Evolutionary conservation across 2,113 vertebrate genomes (phyloP).

Genomic region (Nothoprocta perdicaria): DNA sequence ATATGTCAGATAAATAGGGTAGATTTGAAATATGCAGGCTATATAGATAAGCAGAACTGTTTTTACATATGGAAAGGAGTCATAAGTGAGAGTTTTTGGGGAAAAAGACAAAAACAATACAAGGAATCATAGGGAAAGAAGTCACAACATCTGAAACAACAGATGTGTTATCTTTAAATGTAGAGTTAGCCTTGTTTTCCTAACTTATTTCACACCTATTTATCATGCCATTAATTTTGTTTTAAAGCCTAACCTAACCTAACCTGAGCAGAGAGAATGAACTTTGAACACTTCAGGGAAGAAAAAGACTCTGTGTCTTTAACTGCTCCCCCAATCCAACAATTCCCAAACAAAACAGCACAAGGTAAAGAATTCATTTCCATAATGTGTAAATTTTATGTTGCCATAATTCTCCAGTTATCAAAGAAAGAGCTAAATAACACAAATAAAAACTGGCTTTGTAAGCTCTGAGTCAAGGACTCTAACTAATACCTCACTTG

Average conservation of each 20-base stretch:
- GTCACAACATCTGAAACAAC: background rate
- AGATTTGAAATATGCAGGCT: too few relatives aligned
- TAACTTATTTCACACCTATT: background rate
- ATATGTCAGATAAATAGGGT: background rate
- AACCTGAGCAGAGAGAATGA: background rate
- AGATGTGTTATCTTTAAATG: background rate
- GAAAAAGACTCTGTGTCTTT: background rate
- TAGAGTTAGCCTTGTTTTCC: background rate
- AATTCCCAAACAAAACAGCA: background rate
- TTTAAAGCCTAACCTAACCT: too few relatives aligned
- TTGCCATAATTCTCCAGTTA: background rate
- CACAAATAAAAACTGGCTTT: background rate
- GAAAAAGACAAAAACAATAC: background rate
- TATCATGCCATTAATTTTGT: background rate
- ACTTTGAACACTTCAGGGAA: background rate
- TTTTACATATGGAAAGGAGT: background rate
- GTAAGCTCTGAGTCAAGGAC: background rate
- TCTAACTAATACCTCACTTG: background rate
- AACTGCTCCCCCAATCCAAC: background rate
- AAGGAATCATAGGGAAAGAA: background rate
- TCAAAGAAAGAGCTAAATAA: background rate
- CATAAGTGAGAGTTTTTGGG: background rate
- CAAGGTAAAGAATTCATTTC: background rate
- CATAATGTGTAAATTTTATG: background rate
- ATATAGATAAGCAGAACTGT: background rate